Evolutionary conservation across 2,888 invertebrate species (phyloP), one percentile per base, ranked within the genome.

Genomic region (Hipparchia semele): DNA sequence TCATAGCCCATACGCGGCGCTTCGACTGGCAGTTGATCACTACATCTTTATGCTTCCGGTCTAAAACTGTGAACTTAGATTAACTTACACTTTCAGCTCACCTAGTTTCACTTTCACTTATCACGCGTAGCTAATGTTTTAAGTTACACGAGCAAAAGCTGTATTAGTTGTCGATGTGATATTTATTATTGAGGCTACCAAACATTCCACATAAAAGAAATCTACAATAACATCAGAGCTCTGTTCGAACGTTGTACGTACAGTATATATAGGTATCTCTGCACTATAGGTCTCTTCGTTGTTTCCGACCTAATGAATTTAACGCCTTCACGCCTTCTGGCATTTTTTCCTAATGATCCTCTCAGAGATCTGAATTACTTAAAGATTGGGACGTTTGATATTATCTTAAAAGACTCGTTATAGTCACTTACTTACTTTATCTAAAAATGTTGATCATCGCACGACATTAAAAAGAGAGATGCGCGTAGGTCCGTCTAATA

Each of bases 311-410:
- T 53, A 61, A 67, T 56, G n/a, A 62, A 51, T 62, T 61, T 62
- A 45, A 51, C 56, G 67, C 61, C 60, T 70, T 67, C 53, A 13
- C 68, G 61, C 51, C 45, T 58, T 51, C 68, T 13, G 10, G 23
- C 58, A 66, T 60, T 33, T 73, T 61, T 70, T 58, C 45, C 51
- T 62, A 62, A 73, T 62, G 23, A 62, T 23, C 51, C 23, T 73
- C 23, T 53, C 64, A 64, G 23, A 51, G 64, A 64, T 49, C 64
- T 49, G 49, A 64, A 64, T 64, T 64, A 49, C 13, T 13, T 9
- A 49, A 64, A 49, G 49, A 64, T 64, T 64, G 49, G 49, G 64
- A 49, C 5, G 64, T 58, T 23, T 7, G 23, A 23, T 23, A 56
- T n/a, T 23, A 56, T n/a, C 6, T 8, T 13, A 61, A 61, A 61